Evolutionary conservation across 2,797 vertebrate genomes (phyloP).

Genomic region (Squalus acanthias): DNA sequence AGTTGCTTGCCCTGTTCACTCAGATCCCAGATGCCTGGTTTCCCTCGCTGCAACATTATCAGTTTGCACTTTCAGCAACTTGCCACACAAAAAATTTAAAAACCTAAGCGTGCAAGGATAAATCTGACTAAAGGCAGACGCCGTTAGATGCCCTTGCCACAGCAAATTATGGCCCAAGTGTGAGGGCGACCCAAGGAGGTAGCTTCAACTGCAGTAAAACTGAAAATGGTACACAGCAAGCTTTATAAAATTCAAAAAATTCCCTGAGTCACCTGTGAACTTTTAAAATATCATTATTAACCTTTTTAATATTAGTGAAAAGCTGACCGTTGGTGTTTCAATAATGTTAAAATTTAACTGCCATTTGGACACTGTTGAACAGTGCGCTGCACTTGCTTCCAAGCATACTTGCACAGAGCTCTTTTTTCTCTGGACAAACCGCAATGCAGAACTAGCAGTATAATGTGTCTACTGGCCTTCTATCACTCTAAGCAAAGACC

Average conservation of each 20-base stretch:
- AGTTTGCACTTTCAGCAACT: neutral
- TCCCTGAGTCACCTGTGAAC: neutral
- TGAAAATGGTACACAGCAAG: neutral
- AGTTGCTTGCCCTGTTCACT: no score
- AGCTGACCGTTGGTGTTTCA: neutral
- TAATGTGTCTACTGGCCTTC: neutral
- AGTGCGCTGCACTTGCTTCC: neutral
- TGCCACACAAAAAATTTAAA: neutral
- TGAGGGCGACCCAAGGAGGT: neutral
- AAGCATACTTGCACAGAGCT: neutral
- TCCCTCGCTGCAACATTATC: neutral
- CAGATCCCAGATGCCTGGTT: no score
- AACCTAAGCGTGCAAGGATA: neutral
- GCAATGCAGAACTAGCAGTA: neutral
- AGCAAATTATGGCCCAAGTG: neutral
- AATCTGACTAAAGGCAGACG: neutral
- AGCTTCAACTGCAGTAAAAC: neutral
- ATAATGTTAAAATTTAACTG: neutral
- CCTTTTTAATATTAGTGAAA: neutral
- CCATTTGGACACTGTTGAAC: neutral
- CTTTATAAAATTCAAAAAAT: neutral
- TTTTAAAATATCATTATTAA: neutral
- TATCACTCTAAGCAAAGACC: neutral
- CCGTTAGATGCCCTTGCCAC: neutral
- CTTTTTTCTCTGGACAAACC: neutral